phyloP scores from a whole-genome alignment of 2,797 vertebrate genomes.

The Apogon talboti region DNA sequence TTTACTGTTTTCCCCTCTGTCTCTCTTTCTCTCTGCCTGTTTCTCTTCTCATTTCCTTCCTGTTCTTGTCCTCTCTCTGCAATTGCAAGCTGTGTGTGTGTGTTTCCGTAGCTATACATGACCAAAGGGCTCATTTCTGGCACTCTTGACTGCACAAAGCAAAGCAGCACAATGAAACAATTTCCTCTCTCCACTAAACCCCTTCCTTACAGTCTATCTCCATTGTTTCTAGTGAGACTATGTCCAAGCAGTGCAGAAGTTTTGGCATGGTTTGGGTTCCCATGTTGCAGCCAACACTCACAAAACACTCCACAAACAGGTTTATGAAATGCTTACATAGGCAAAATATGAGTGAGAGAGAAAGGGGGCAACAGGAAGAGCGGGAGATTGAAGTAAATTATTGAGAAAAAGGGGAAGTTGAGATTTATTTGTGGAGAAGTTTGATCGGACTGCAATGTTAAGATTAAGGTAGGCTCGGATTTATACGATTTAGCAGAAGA shows the following conservation, averaged over 20 bases:
- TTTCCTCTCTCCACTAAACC: constrained; percentile 60
- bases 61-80: constrained; percentile 31
- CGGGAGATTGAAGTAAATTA: constrained; percentile 37
- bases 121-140: constrained; percentile 23
- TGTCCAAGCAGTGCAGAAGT: background rate
- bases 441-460: constrained; percentile 63
- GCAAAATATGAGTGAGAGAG: constrained; percentile 47
- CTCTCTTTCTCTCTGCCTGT: constrained; percentile 21
- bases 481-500: constrained; percentile 18
- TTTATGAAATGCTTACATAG: constrained; percentile 52
- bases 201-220: constrained; percentile 47
- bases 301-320: constrained; percentile 41
- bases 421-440: constrained; percentile 51
- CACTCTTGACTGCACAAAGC: background rate
- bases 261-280: background rate
- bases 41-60: constrained; percentile 65
- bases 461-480: constrained; percentile 65
- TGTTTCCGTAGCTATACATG: constrained; percentile 33
- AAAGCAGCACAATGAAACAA: constrained; percentile 45
- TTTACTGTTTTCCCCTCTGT: constrained; percentile 44
- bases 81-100: constrained; percentile 22
- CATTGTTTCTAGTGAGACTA: constrained; percentile 64
- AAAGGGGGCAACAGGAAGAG: constrained; percentile 26
- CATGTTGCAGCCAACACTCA: constrained; percentile 5
- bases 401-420: constrained; percentile 58